These are phyloP conservation scores for Turnix velox DNA, from an alignment of 2,113 vertebrate genomes.

Conservation along the genomic window DNA sequence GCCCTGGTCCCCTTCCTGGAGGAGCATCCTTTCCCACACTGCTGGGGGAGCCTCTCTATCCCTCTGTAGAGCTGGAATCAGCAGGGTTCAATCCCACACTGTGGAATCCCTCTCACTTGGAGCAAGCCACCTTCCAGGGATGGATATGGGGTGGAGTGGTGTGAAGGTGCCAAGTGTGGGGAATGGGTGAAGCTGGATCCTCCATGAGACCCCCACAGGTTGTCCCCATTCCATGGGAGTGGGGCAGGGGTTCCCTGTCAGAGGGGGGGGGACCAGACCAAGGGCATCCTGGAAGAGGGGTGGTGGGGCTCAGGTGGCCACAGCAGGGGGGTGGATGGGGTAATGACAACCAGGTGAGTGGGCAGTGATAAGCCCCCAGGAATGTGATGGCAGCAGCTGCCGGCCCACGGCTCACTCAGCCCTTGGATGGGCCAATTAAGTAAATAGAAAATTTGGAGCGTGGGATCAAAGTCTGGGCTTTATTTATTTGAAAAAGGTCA, in stretches of 20 bases:
- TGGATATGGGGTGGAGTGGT: rapidly evolving
- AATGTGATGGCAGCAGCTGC: conserved; percentile 43
- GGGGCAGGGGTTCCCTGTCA: rapidly evolving
- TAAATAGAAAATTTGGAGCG: conserved; percentile 56
- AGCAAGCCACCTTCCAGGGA: background rate
- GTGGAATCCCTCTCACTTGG: background rate
- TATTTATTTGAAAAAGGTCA: conserved; percentile 67
- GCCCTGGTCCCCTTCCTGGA: background rate
- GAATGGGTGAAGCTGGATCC: rapidly evolving
- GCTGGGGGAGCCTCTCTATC: background rate
- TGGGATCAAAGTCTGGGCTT: conserved; percentile 49
- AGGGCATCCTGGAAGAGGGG: rapidly evolving
- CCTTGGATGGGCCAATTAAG: conserved; percentile 61
- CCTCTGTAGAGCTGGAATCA: background rate
- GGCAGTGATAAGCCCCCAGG: conserved; percentile 17
- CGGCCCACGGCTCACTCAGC: background rate
- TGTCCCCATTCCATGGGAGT: rapidly evolving
- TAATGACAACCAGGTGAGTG: conserved; percentile 55
- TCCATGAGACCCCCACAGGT: rapidly evolving
- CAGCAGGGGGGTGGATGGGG: rapidly evolving
- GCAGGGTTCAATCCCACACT: rapidly evolving
- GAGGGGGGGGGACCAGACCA: background rate
- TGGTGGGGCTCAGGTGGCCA: background rate
- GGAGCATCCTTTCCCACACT: background rate
- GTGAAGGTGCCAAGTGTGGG: rapidly evolving